Percentiles rank a stretch among this genome's conserved stretches.
Conservation (phyloP, 2,888 invertebrate genomes). For the Zygaena filipendulae region DNA sequence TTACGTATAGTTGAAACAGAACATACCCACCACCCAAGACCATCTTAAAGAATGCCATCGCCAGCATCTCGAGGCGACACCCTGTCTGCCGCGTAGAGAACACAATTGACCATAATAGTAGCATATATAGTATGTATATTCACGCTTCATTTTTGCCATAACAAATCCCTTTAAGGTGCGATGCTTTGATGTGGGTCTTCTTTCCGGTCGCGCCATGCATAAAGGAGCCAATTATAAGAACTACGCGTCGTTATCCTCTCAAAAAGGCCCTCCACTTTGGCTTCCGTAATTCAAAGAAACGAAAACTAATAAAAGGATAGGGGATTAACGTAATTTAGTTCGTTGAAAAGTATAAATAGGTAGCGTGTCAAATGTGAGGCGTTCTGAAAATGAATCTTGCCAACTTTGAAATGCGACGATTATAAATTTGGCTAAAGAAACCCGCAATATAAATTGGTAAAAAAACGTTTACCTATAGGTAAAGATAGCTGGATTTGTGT, state of each 20-base stretch:
- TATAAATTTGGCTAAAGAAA: no score
- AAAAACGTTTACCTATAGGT: not conserved
- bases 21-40: no score
- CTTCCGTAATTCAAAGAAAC: conserved; percentile 62
- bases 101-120: conserved; percentile 26
- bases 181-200: conserved; percentile 49
- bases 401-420: no score
- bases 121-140: conserved; percentile 26
- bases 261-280: conserved; percentile 38
- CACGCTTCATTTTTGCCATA: conserved; percentile 41
- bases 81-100: conserved; percentile 40
- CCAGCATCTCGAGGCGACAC: conserved; percentile 51
- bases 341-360: conserved; percentile 25
- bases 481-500: conserved; percentile 5
- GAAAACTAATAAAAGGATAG: conserved; percentile 29
- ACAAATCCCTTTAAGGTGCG: conserved; percentile 55
- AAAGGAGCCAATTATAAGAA: conserved; percentile 59
- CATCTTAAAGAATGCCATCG: no score
- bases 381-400: not conserved
- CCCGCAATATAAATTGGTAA: no score
- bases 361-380: conserved; percentile 1
- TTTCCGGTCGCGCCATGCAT: conserved; percentile 48
- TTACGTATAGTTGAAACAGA: no score
- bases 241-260: conserved; percentile 33
- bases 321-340: conserved; percentile 47